phyloP scores from a whole-genome alignment of 2,113 vertebrate genomes.

The Tichodroma muraria region DNA sequence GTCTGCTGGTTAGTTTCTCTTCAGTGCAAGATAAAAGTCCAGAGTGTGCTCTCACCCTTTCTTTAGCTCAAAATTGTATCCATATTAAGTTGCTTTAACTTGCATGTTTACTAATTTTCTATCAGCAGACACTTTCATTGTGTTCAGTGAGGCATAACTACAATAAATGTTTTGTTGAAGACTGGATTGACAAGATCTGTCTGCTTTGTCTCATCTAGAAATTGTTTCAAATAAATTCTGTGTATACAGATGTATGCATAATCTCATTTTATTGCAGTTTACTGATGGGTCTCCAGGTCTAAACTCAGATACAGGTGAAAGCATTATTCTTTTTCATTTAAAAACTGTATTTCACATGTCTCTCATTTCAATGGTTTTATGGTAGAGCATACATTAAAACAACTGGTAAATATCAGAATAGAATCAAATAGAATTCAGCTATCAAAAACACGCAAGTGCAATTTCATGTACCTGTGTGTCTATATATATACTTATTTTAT shows the following conservation, averaged over 20 bases:
- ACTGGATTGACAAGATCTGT: neutral
- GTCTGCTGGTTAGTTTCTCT: neutral
- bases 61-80: neutral
- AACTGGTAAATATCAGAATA: neutral
- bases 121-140: neutral
- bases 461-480: neutral
- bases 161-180: neutral
- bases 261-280: neutral
- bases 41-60: neutral
- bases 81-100: neutral
- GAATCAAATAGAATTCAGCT: neutral
- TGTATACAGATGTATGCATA: neutral
- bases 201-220: neutral
- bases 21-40: neutral
- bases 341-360: neutral
- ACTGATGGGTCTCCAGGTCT: neutral
- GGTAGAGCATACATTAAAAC: neutral
- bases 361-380: conserved; percentile 1
- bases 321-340: neutral
- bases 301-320: neutral
- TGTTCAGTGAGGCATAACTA: neutral
- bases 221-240: neutral
- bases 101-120: neutral
- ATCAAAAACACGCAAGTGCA: neutral
- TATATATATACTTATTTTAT: neutral